Percentiles rank a stretch among this genome's conserved stretches.
These are phyloP conservation scores for Crossoptilon crossoptilon DNA, from an alignment of 2,797 vertebrate species.

Conservation along the genomic window DNA sequence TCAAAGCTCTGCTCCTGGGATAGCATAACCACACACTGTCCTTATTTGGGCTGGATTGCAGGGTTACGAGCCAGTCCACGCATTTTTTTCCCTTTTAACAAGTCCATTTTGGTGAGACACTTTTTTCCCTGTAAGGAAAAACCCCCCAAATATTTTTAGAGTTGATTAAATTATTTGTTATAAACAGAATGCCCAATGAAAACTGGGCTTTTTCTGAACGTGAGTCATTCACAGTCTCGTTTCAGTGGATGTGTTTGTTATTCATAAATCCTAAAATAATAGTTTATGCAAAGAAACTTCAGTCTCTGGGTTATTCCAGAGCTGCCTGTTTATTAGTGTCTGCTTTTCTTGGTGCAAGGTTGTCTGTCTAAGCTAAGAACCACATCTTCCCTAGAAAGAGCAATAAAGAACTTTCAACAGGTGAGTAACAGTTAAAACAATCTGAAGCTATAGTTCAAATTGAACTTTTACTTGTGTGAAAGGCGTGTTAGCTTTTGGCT, in stretches of 20 bases:
- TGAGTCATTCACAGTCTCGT: constrained; percentile 56
- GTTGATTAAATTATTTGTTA: constrained; percentile 52
- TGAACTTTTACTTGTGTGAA: background rate
- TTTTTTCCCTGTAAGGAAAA: constrained; percentile 57
- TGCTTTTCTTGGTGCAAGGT: background rate
- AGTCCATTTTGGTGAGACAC: constrained; percentile 36
- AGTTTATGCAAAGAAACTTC: constrained; percentile 23
- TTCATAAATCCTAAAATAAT: constrained; percentile 45
- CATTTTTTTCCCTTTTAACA: constrained; percentile 39
- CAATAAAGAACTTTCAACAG: background rate
- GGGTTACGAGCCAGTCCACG: background rate
- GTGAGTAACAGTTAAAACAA: background rate
- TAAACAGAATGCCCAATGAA: constrained; percentile 36
- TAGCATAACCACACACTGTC: constrained; percentile 22
- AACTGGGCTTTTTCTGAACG: constrained; percentile 40
- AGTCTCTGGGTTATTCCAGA: background rate
- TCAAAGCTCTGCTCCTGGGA: background rate
- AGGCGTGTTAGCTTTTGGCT: background rate
- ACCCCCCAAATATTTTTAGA: constrained; percentile 56
- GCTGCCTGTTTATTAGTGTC: background rate
- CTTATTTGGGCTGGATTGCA: constrained; percentile 73
- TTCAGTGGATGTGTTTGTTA: constrained; percentile 47
- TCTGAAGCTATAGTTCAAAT: background rate
- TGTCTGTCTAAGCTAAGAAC: background rate
- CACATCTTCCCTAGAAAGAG: background rate